Evolutionary conservation across 2,888 invertebrate genomes (phyloP), one percentile per base, ranked within the genome.

Genomic region (Tetranychus truncatus): DNA sequence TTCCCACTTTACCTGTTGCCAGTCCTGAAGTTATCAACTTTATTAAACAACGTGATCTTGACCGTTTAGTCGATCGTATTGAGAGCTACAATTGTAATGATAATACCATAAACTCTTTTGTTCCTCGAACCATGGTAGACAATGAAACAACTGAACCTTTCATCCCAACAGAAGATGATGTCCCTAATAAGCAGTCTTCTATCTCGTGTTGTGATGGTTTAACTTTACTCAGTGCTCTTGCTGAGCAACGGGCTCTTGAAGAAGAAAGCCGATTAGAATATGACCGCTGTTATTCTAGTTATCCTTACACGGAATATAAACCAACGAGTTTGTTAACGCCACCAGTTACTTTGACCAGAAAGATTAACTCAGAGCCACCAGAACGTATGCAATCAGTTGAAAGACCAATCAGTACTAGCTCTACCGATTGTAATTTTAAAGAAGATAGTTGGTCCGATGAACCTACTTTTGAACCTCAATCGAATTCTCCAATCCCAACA

Each of bases 61-160:
- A 92, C 81, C 83, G 92, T 67, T 82, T 92, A 44, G 91, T 91
- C 0, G 91, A 91, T 80, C 91, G 91, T 81, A 91, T 92, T 77
- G 90, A 89, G 21, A 69, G 21, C 4, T 24, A 24, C 20, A 69
- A 24, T 24, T 20, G 34, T 24, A 24, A 24, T 69, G 69, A 69
- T 69, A 69, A n/a, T 6, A 69, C 69, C 5, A 21, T 21, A 9
- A 69, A 21, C 20, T 69, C 69, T 24, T 55, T 55, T 55, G 9
- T 55, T 15, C 55, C 55, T 55, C 55, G 55, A 55, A 24, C 34
- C 1, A 69, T 24, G 69, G 34, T 24, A 7, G 34, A 21, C 11
- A 20, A 24, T 6, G 20, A 24, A 1, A 69, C 20, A 4, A 20
- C 69, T 5, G 21, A 69, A 20, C 69, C 9, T 69, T 24, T 24